These are phyloP conservation scores for Ciona savignyi DNA, from an alignment of 23 tunicate genomes.

Conservation along the genomic window DNA sequence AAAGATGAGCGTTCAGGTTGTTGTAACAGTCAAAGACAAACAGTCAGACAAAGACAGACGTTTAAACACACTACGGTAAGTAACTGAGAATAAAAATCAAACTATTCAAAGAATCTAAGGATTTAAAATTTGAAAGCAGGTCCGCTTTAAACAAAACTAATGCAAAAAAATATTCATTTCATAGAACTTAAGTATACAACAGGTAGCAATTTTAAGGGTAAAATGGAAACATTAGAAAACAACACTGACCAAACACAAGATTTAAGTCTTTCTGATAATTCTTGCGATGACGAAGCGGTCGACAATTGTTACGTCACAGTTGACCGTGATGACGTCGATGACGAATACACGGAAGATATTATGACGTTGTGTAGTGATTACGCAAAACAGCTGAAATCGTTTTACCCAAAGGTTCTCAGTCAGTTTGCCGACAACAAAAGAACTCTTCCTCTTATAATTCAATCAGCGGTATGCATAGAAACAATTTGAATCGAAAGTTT, in stretches of 20 bases:
- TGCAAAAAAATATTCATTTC: too few relatives aligned
- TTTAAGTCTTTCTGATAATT: too few relatives aligned
- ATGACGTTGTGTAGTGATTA: not conserved
- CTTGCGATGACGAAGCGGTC: not conserved
- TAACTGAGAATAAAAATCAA: too few relatives aligned
- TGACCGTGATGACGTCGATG: not conserved
- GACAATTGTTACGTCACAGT: not conserved
- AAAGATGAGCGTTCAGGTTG: too few relatives aligned
- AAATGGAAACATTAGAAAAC: too few relatives aligned
- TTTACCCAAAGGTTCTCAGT: not conserved
- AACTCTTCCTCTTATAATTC: constrained; percentile 1
- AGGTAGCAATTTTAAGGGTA: not conserved
- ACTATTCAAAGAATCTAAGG: too few relatives aligned
- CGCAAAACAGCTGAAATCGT: not conserved
- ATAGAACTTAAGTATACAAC: not conserved
- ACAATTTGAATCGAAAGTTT: not conserved
- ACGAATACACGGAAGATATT: not conserved
- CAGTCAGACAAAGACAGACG: too few relatives aligned
- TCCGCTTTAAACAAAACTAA: too few relatives aligned
- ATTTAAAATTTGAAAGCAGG: too few relatives aligned
- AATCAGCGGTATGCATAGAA: constrained; percentile 3
- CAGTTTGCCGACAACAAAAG: not conserved
- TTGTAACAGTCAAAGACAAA: too few relatives aligned
- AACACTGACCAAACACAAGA: too few relatives aligned
- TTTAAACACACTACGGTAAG: too few relatives aligned